phyloP scores from a whole-genome alignment of 2,797 vertebrate genomes.

The Cheracebus regulus region DNA sequence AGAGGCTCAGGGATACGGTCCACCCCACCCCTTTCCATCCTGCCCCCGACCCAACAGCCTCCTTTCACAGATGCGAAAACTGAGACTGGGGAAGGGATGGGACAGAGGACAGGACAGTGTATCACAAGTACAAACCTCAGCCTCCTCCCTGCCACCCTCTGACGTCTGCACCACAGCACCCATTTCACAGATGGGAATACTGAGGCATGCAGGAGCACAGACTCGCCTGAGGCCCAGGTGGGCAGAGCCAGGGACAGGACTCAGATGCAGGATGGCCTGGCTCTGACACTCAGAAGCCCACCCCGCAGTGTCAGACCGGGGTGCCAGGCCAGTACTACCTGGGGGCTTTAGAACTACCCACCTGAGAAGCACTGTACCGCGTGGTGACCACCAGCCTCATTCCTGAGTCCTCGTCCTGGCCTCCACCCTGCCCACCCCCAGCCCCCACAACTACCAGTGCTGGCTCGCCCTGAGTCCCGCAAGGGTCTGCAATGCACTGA shows the following conservation, averaged over 20 bases:
- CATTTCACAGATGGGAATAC: not conserved
- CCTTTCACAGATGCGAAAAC: not conserved
- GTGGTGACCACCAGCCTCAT: not conserved
- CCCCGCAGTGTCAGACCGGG: fast-evolving
- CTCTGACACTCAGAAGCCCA: not conserved
- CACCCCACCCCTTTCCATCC: not conserved
- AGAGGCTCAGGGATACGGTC: not conserved
- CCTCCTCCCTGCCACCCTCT: not conserved
- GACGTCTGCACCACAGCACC: not conserved
- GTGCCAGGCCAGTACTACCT: not conserved
- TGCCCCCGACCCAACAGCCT: not conserved
- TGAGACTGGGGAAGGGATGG: not conserved
- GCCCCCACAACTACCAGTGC: fast-evolving
- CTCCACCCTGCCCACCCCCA: fast-evolving
- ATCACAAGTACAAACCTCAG: not conserved
- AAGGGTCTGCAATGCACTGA: fast-evolving
- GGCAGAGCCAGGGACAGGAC: not conserved
- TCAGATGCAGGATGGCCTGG: not conserved
- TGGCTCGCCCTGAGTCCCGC: not conserved
- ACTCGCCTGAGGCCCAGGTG: not conserved
- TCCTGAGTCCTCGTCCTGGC: no score
- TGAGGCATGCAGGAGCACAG: constrained; percentile 22
- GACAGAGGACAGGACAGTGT: not conserved
- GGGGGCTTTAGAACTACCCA: fast-evolving
- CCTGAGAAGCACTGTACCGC: fast-evolving